Evolutionary conservation across 2,797 vertebrate species (phyloP).

Genomic region (Sebastes itinus): DNA sequence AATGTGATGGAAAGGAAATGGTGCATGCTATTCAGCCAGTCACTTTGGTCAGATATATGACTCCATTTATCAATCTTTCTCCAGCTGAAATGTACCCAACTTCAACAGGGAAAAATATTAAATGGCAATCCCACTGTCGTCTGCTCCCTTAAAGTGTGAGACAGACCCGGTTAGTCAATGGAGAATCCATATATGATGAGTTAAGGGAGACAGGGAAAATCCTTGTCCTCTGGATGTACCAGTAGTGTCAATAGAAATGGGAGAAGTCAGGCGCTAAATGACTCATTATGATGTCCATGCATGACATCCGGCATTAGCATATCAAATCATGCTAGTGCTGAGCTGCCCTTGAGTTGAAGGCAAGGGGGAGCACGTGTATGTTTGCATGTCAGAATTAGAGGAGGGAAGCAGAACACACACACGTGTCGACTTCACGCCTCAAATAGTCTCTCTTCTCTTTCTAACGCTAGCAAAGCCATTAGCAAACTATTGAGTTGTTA

Average conservation of each 20-base stretch:
- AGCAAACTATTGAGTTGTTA: slow-evolving; percentile 36
- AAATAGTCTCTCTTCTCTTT: not conserved
- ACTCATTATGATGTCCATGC: slow-evolving; percentile 76
- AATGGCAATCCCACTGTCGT: not conserved
- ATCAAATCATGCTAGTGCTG: slow-evolving; percentile 67
- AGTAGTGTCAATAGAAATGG: slow-evolving; percentile 73
- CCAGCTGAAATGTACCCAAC: not conserved
- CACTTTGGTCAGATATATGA: not conserved
- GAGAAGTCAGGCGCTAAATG: slow-evolving; percentile 78
- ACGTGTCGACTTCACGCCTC: not conserved
- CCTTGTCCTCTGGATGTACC: slow-evolving; percentile 70
- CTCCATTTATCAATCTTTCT: not conserved
- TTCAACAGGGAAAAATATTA: not conserved
- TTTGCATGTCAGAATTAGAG: slow-evolving; percentile 33
- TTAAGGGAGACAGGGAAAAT: slow-evolving; percentile 48
- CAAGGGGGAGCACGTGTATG: not conserved
- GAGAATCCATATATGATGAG: slow-evolving; percentile 34
- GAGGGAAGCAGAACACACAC: not conserved
- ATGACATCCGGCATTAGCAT: slow-evolving; percentile 79
- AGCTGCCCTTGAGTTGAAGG: slow-evolving; percentile 63
- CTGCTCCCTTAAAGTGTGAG: not conserved
- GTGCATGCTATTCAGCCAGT: not conserved
- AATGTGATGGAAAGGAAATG: slow-evolving; percentile 13
- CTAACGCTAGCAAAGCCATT: slow-evolving; percentile 20
- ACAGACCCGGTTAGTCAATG: slow-evolving; percentile 19